Evolutionary conservation across 2,888 invertebrate genomes (phyloP), one percentile per base, ranked within the genome.

Genomic region (Dasypogon diadema): DNA sequence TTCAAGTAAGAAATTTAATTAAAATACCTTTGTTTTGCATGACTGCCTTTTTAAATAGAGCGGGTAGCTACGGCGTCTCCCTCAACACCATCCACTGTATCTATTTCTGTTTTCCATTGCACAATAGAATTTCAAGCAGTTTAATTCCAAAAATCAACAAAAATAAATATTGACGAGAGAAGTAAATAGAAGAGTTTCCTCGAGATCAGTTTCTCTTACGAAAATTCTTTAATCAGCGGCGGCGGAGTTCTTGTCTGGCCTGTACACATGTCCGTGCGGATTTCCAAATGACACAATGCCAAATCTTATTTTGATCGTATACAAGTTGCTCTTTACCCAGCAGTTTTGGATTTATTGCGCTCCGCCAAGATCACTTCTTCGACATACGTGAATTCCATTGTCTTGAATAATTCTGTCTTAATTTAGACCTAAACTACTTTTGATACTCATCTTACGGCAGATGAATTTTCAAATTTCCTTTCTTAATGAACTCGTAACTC

Each of bases 351-450:
- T 46, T 65, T 65, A 65, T 65, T 65, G 65, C 65, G 16, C 65
- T 65, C 46, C 65, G 48, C 65, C 65, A 65, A 65, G 65, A 65
- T 65, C 65, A 65, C 46, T 65, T 65, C 46, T 65, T 48, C 65
- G 65, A 48, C 48, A 46, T 63, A 65, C 46, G 42, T 46, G 42
- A 65, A 65, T 65, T 65, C 65, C 65, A 65, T 65, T 65, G 65
- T 65, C 48, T 65, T 65, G 65, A 65, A 65, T 65, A 46, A 63
- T 46, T 22, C 14, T 14, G 22, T 65, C 65, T 65, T 65, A 26
- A 65, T 65, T 65, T 65, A 65, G 65, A 65, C n/a, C 16, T 37
- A 60, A 21, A n/a, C 10, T 14, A 8, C 6, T 21, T 37, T 60
- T 60, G 37, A 60, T 60, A 12, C 22, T 60, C 60, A 42, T 60